These are phyloP conservation scores for Oryzias sinensis DNA, from an alignment of 2,797 vertebrate genomes.

Conservation along the genomic window DNA sequence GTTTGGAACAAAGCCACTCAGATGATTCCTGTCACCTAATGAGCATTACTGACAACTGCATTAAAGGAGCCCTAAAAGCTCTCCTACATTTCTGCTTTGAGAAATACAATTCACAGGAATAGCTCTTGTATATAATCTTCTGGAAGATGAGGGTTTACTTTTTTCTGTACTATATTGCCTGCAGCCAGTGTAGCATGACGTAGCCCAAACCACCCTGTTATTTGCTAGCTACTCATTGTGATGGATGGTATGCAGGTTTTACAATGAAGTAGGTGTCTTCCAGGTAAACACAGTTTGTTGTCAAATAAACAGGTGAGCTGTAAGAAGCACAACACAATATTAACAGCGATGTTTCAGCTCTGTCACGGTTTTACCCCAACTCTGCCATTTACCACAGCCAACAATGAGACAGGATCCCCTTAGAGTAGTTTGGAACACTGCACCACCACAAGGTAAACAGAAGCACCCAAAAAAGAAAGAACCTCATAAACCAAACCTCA, in stretches of 20 bases:
- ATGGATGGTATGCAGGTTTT: constrained; percentile 32
- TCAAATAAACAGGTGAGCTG: too few relatives aligned
- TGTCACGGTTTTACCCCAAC: too few relatives aligned
- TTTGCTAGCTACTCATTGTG: constrained; percentile 25
- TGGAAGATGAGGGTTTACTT: constrained; percentile 1
- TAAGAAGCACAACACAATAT: too few relatives aligned
- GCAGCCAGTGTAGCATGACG: constrained; percentile 15
- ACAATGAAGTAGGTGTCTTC: constrained; percentile 36
- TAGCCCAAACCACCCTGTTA: constrained; percentile 24
- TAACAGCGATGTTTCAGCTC: too few relatives aligned
- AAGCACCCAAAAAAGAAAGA: background rate
- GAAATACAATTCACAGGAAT: background rate
- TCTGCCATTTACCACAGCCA: constrained; percentile 12
- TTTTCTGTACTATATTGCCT: constrained; percentile 15
- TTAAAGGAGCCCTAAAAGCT: too few relatives aligned
- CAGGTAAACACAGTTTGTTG: constrained; percentile 29
- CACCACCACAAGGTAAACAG: constrained; percentile 23
- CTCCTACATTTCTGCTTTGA: too few relatives aligned
- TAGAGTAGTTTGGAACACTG: background rate
- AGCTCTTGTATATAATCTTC: constrained; percentile 1
- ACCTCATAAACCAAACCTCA: constrained; percentile 21
- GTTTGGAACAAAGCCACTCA: too few relatives aligned
- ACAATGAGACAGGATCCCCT: constrained; percentile 38
- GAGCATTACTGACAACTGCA: too few relatives aligned
- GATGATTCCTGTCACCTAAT: too few relatives aligned